Evolutionary conservation across 2,113 vertebrate species (phyloP).

Genomic region (Tragelaphus buxtoni): DNA sequence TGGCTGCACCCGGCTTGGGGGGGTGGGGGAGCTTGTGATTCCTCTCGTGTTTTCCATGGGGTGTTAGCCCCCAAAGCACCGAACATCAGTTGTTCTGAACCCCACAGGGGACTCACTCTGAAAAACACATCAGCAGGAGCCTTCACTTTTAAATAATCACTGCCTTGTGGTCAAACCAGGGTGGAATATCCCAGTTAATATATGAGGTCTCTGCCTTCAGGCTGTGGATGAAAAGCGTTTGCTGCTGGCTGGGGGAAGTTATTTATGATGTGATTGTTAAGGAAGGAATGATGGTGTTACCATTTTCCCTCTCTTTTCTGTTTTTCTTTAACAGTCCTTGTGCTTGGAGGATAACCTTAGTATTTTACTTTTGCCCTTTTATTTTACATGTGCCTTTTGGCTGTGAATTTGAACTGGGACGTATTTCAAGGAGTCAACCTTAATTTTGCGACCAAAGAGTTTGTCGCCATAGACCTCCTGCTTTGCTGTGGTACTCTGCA

Average conservation of each 20-base stretch:
- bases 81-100: slow-evolving; percentile 22
- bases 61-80: slow-evolving; percentile 28
- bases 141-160: slow-evolving; percentile 57
- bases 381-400: background rate
- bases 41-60: background rate
- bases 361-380: background rate
- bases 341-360: slow-evolving; percentile 26
- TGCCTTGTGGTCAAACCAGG: slow-evolving; percentile 32
- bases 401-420: slow-evolving; percentile 21
- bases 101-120: slow-evolving; percentile 25
- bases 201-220: slow-evolving; percentile 50
- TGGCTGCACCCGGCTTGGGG: background rate
- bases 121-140: background rate
- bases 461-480: background rate
- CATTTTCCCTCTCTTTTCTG: background rate
- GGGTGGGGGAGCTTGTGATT: background rate
- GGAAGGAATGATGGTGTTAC: background rate
- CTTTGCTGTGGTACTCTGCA: background rate
- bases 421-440: slow-evolving; percentile 2
- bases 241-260: background rate
- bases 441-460: slow-evolving; percentile 4
- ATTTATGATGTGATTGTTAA: slow-evolving; percentile 44
- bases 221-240: slow-evolving; percentile 32
- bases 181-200: slow-evolving; percentile 36
- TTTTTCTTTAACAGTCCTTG: background rate